Evolutionary conservation across 2,888 invertebrate species (phyloP).

Genomic region (Eupithecia subfuscata): DNA sequence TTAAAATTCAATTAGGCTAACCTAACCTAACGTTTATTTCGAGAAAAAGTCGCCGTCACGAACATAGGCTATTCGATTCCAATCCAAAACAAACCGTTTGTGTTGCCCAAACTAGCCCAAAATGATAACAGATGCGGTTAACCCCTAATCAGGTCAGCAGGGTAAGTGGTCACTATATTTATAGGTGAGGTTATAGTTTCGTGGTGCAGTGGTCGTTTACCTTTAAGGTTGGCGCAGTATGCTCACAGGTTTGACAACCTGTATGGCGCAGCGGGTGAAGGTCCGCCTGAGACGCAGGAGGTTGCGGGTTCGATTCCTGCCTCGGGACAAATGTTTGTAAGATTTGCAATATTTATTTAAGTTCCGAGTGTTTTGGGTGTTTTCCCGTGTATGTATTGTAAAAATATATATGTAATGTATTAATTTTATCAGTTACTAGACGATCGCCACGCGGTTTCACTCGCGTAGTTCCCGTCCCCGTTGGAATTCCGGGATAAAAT

Average conservation of each 20-base stretch:
- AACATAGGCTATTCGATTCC: not conserved
- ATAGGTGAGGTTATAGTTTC: not conserved
- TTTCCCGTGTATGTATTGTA: no score
- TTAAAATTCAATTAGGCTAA: no score
- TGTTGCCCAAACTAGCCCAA: conserved; percentile 4
- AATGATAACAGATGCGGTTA: conserved; percentile 8
- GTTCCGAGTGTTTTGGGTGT: no score
- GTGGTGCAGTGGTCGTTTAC: conserved; percentile 7
- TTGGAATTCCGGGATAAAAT: no score
- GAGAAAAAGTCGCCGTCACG: not conserved
- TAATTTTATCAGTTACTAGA: no score
- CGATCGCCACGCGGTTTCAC: no score
- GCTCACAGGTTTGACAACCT: not conserved
- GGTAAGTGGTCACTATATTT: conserved; percentile 13
- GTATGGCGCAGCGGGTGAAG: not conserved
- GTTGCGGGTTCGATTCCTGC: not conserved
- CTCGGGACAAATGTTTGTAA: not conserved
- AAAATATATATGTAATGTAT: no score
- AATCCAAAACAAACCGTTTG: conserved; percentile 1
- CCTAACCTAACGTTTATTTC: not conserved
- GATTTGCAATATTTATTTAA: no score
- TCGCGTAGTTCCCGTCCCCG: no score
- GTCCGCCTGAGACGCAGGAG: not conserved
- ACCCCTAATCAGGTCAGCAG: conserved; percentile 11
- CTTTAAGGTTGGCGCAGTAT: not conserved